Evolutionary conservation across 2,113 vertebrate genomes (phyloP).

Genomic region (Malurus elegans): DNA sequence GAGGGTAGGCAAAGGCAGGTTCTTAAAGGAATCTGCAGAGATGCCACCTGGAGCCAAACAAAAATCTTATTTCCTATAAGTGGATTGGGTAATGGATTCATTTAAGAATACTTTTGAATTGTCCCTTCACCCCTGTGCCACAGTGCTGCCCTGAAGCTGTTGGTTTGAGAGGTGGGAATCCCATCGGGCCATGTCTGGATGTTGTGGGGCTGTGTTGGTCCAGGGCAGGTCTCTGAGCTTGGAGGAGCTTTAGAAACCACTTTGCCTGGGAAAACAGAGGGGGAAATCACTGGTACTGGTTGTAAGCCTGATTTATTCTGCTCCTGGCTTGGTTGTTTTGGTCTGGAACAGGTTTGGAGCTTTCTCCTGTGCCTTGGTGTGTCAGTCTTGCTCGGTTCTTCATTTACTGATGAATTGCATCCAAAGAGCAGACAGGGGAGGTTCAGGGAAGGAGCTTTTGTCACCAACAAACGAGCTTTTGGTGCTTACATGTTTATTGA

Average conservation of each 20-base stretch:
- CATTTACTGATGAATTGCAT: neutral
- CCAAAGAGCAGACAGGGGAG: too few relatives aligned
- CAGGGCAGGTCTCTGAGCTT: neutral
- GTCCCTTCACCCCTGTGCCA: neutral
- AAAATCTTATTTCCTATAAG: neutral
- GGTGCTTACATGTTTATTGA: neutral
- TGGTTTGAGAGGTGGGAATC: neutral
- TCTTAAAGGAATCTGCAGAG: neutral
- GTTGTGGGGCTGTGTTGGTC: neutral
- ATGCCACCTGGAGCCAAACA: neutral
- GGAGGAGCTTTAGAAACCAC: neutral
- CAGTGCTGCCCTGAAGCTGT: neutral
- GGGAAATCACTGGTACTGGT: accelerated
- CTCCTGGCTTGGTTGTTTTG: neutral
- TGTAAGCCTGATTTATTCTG: neutral
- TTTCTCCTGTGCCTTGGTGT: neutral
- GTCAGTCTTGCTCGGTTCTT: accelerated
- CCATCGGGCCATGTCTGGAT: accelerated
- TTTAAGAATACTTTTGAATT: neutral
- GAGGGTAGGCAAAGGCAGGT: neutral
- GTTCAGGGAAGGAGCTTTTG: neutral
- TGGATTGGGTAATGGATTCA: neutral
- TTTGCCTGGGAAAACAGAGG: accelerated
- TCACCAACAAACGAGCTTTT: accelerated
- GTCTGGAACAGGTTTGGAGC: neutral